Evolutionary conservation across 2,797 vertebrate genomes (phyloP), one percentile per base, ranked within the genome.

Genomic region (Phrynocephalus forsythii): DNA sequence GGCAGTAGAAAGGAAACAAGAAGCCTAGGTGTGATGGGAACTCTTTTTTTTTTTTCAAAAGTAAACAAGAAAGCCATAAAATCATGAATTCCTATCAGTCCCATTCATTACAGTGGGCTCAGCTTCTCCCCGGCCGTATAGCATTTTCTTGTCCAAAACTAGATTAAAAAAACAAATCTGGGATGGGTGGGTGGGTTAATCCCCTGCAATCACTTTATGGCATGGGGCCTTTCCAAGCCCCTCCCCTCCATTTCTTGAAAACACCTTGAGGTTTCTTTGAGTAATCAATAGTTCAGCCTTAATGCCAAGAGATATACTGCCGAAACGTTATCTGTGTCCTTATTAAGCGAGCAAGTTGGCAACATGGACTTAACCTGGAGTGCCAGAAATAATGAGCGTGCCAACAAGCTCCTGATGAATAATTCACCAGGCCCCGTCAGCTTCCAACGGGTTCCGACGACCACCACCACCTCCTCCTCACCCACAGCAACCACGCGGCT

Each of bases 331-430:
- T 90, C 93, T 90, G 88, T 86, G 84, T 67, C 85, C 50, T 91
- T 83, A 86, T 86, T 90, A 90, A 92, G 88, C 88, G 24, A 83
- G 91, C 87, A 88, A 89, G 81, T 28, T 77, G 88, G 86, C 79
- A 84, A 77, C 83, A 76, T 50, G 69, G 82, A 84, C 88, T 85
- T 85, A 90, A 90, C 88, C 84, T 87, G 84, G 91, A 91, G 87
- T 89, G 89, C 87, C 91, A 87, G 91, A 92, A 89, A 84, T 94
- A 91, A 91, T 50, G 85, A 92, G 83, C 87, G 87, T 82, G 87
- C 89, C 92, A 91, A 91, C 88, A 72, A 60, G 84, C 84, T 87
- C 48, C 1, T 67, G 89, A 81, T 84, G 84, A 94, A 91, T 92
- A 92, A 92, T 92, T 87, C 90, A 89, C 69, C 50, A 88, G 84